These are phyloP conservation scores for Parapsyche elsis DNA, from an alignment of 1,140 invertebrate genomes.

Conservation along the genomic window DNA sequence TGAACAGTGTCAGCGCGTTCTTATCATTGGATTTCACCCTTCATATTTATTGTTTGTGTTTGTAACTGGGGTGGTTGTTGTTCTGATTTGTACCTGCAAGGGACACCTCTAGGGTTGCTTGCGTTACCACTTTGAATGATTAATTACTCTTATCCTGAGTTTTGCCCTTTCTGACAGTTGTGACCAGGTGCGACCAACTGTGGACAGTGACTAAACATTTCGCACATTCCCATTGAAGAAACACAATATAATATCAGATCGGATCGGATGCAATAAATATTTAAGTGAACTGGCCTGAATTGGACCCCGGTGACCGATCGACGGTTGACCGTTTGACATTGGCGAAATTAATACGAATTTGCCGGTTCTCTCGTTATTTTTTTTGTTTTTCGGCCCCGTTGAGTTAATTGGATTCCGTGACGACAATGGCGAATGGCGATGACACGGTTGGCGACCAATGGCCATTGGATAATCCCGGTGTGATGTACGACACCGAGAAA, in stretches of 20 bases:
- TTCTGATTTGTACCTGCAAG: not conserved
- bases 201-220: too few relatives aligned
- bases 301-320: not conserved
- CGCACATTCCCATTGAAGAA: too few relatives aligned
- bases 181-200: not conserved
- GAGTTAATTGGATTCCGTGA: not conserved
- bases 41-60: constrained; percentile 1
- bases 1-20: too few relatives aligned
- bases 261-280: too few relatives aligned
- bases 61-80: not conserved
- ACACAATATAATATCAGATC: too few relatives aligned
- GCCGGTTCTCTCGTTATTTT: not conserved
- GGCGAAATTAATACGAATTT: not conserved
- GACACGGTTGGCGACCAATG: not conserved
- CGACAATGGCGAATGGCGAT: constrained; percentile 6
- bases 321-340: not conserved
- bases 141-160: constrained; percentile 30
- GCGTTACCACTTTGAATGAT: constrained; percentile 37
- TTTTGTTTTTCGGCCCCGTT: not conserved
- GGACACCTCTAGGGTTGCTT: not conserved
- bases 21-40: not conserved
- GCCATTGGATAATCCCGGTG: not conserved
- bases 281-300: not conserved
- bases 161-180: not conserved
- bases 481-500: constrained; percentile 3